Base-by-base conservation (phyloP, 2,888 invertebrate species). In the Microplitis manilae region DNA sequence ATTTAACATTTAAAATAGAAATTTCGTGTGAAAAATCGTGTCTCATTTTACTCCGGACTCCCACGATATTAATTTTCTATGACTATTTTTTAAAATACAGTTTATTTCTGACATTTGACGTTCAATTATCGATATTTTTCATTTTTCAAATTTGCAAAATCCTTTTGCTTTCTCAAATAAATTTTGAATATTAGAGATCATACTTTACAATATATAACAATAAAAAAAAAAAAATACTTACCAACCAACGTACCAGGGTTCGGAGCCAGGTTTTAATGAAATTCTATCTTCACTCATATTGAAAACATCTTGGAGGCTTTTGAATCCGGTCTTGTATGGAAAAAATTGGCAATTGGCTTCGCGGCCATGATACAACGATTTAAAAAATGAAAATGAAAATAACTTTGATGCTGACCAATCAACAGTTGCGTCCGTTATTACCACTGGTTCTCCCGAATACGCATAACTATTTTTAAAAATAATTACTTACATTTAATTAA, bases 321-420 rank as follows among this genome's bases (percentile, higher is more conserved):
- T 91, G 85, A 98, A 95, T 59, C 96, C 95, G 0, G 97, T 97
- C 90, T 96, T 94, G 90, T 98, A 98, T 0, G 98, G 96, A 87
- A 98, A 96, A 90, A 97, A 98, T 89, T 98, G 98, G 84, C 98
- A 98, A 81, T 94, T 94, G 74, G 85, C 86, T 6, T 84, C 78
- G 73, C 83, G 84, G 0, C 83, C 92, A 41, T 92, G 91, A 90
- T 98, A 97, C 75, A 96, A 91, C 5, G 93, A 91, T 81, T 94
- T 94, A 90, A 98, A 96, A 90, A 96, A 97, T 79, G 93, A 91
- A 86, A 96, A 98, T 81, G 94, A 93, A 90, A 98, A 98, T 79
- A 93, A 92, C 79, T 93, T 86, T 15, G 93, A 89, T 0, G 97
- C 97, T 50, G 94, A 94, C 98, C 98, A 98, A 81, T 94, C 93